Base-by-base conservation (phyloP, 2,888 invertebrate genomes). In the Germaria angustata region DNA sequence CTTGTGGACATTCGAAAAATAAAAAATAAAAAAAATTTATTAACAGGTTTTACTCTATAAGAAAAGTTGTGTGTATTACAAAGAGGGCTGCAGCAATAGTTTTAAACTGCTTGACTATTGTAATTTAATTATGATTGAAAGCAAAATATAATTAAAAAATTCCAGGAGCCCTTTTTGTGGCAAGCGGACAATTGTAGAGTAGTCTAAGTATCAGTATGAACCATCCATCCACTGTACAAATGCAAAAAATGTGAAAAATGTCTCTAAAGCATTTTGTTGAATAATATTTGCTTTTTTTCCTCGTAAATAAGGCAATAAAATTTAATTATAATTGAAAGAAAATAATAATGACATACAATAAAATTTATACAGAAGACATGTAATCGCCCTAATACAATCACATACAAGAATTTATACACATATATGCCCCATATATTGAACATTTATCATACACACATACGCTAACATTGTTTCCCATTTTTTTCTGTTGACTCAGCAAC, bases 401-500 rank as follows among this genome's bases (percentile, higher is more conserved):
- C 15, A 39, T 28, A 6, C 13, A 11, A 46, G 20, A 13, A 46
- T 65, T 1, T 44, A 20, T 13, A n/a, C n/a, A n/a, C n/a, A 32
- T 2, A 9, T 46, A 49, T 41, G 63, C 28, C 11, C 17, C 8
- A 68, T 17, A 44, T 53, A 28, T 44, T 49, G 17, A 57, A 55
- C 28, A 66, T 32, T 66, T 66, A 32, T 24, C n/a, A 34, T 11
- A 61, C 6, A 2, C 32, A 36, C 44, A 22, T 20, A 57, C 32
- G 1, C 9, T 15, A 9, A 46, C 36, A 32, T 28, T 57, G 34
- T 28, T 28, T 55, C 32, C 15, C 24, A n/a, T 32, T 49, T 55
- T 13, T 41, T 71, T 46, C 32, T 77, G 72, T 61, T 77, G 66
- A 69, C 49, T 68, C 72, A 73, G 72, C 68, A 77, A 55, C 72